phyloP scores from a whole-genome alignment of 1,140 invertebrate genomes.

The Trichoplusia ni region DNA sequence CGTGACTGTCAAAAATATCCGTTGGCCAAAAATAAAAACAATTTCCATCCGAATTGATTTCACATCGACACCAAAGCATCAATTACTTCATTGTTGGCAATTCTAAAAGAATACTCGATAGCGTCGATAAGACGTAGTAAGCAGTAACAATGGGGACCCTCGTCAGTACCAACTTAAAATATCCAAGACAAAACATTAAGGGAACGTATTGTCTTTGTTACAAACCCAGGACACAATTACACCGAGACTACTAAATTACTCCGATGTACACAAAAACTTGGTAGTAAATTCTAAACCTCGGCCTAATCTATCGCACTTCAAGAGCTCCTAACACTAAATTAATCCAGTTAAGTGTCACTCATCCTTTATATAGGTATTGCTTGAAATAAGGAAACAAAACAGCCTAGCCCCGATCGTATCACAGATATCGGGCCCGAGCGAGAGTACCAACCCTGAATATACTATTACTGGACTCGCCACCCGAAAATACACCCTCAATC shows the following conservation, averaged over 20 bases:
- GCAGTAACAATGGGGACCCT: constrained; percentile 7
- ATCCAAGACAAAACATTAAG: not conserved
- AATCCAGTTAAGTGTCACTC: constrained; percentile 48
- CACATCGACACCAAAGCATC: too few species aligned
- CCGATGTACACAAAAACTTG: not conserved
- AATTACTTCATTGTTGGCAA: too few species aligned
- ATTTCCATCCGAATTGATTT: too few species aligned
- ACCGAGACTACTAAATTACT: constrained; percentile 1
- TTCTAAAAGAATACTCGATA: not conserved
- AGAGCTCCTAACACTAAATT: constrained; percentile 32
- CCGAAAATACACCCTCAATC: constrained; percentile 35
- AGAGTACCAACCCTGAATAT: constrained; percentile 39
- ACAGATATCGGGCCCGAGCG: constrained; percentile 44
- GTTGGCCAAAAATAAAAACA: too few species aligned
- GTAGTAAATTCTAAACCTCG: constrained; percentile 1
- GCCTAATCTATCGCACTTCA: not conserved
- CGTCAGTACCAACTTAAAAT: constrained; percentile 19
- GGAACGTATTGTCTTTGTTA: constrained; percentile 1
- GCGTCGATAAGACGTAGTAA: not conserved
- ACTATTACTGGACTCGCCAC: constrained; percentile 11
- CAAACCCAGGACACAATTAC: not conserved
- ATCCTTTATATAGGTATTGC: constrained; percentile 48
- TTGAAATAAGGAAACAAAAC: constrained; percentile 69
- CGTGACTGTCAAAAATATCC: too few species aligned
- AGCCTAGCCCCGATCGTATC: constrained; percentile 59